phyloP scores from a whole-genome alignment of 2,888 invertebrate species.

The Aphodius sticticus region DNA sequence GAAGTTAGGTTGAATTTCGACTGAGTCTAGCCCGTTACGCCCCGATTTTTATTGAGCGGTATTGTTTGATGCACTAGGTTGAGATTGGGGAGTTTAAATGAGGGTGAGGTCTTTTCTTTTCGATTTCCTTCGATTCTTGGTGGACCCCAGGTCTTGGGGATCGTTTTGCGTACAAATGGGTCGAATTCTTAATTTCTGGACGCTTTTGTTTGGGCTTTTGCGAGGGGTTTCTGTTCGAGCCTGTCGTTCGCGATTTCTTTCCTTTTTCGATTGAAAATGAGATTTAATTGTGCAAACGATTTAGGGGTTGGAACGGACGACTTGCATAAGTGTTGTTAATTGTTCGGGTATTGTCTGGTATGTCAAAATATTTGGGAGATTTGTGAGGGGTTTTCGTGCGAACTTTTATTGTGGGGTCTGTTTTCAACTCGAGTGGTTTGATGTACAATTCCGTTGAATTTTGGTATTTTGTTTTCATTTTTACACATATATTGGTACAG shows the following conservation, averaged over 20 bases:
- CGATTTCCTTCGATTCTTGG: not conserved
- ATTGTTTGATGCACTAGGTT: constrained; percentile 50
- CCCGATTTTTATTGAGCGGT: constrained; percentile 49
- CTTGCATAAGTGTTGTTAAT: constrained; percentile 14
- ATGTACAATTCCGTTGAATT: too few species aligned
- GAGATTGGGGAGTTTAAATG: constrained; percentile 52
- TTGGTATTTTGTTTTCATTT: too few species aligned
- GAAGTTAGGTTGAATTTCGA: constrained; percentile 20
- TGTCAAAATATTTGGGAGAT: constrained; percentile 18
- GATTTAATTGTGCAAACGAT: constrained; percentile 15
- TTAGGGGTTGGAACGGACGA: not conserved
- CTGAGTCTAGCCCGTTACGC: constrained; percentile 26
- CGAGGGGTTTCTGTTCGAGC: not conserved
- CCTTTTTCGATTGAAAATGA: constrained; percentile 40
- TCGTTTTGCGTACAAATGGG: not conserved
- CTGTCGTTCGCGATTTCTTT: constrained; percentile 23
- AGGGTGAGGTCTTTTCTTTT: not conserved
- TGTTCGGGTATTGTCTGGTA: constrained; percentile 10
- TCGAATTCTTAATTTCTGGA: not conserved
- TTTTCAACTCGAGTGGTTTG: too few species aligned
- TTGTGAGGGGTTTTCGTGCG: not conserved
- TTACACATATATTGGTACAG: too few species aligned
- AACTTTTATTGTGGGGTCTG: not conserved
- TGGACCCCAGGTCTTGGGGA: not conserved
- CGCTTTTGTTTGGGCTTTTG: not conserved